Evolutionary conservation across 1,140 invertebrate species (phyloP), one percentile per base, ranked within the genome.

Genomic region (Pseudobourletiella spinata): DNA sequence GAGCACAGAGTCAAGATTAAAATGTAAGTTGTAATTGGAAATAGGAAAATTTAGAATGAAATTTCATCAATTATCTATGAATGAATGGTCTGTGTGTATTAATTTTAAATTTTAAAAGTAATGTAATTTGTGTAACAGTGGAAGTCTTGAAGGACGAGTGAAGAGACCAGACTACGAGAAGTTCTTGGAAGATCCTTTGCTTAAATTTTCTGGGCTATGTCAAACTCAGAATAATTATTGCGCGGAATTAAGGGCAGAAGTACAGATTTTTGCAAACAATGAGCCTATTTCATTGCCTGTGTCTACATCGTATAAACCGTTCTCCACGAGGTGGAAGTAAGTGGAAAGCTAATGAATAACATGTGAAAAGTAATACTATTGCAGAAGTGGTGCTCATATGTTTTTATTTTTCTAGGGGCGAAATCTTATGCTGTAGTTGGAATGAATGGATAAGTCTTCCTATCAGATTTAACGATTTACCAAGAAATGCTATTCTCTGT

Each of bases 361-460:
- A n/a, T n/a, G n/a, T n/a, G n/a, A n/a, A n/a, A n/a, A n/a, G n/a
- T n/a, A n/a, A n/a, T n/a, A n/a, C n/a, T n/a, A n/a, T n/a, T n/a
- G n/a, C n/a, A n/a, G n/a, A n/a, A n/a, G n/a, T n/a, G n/a, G n/a
- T n/a, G n/a, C n/a, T n/a, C n/a, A 55, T 25, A 44, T 43, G 63
- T 64, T 59, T 50, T 26, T 61, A 32, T 54, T 39, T 43, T 46
- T 22, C 15, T 20, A 44, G 56, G 35, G 42, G 52, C 4, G 52
- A 48, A 16, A 26, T 59, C 22, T 48, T 59, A 35, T 52, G 29
- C 75, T 78, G 25, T 68, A 91, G 89, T 74, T 99, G 95, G 95
- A 96, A 98, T 77, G 95, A 99, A 78, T 99, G 95, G 95, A 79
- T 99, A 6, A 86, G 83, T 3, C 76, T 99, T 59, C 95, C 95